Percentiles rank a stretch among this genome's conserved stretches.
These are phyloP conservation scores for Ictalurus punctatus DNA, from an alignment of 2,113 vertebrate species.

Conservation along the genomic window DNA sequence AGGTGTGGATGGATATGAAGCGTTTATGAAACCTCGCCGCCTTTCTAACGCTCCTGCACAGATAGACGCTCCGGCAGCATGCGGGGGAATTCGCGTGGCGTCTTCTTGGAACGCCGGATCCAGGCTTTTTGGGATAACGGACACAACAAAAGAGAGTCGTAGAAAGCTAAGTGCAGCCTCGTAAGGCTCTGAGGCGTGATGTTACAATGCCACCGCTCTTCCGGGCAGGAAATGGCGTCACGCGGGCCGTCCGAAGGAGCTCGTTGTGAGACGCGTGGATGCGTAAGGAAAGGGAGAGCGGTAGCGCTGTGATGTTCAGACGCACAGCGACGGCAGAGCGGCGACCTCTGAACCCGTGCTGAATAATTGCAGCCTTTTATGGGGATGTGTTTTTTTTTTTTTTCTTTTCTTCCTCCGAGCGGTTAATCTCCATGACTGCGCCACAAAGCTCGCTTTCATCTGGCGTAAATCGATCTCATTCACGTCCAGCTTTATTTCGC, in stretches of 20 bases:
- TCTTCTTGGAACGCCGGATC: slow-evolving; percentile 1
- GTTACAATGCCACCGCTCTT: background rate
- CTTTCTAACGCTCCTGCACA: background rate
- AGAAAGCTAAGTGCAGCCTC: slow-evolving; percentile 16
- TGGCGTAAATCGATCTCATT: slow-evolving; percentile 16
- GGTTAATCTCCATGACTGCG: background rate
- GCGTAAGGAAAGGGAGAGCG: background rate
- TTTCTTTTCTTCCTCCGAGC: too few relatives aligned
- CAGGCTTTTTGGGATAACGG: slow-evolving; percentile 12
- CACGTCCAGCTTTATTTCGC: background rate
- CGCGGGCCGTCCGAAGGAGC: slow-evolving; percentile 2
- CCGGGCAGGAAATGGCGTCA: background rate
- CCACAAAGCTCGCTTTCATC: slow-evolving; percentile 20
- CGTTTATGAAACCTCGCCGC: background rate
- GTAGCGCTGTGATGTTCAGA: background rate
- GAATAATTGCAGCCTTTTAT: slow-evolving; percentile 6
- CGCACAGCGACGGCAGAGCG: background rate
- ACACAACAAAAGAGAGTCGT: background rate
- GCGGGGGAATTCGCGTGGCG: slow-evolving; percentile 17
- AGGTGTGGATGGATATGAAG: background rate
- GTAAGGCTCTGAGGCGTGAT: background rate
- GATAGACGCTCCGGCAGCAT: background rate
- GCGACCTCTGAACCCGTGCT: slow-evolving; percentile 10
- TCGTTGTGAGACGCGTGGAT: background rate
- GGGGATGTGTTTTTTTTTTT: background rate